A percentile compares a stretch with the other conserved stretches of the same genome.
Conservation (phyloP, 2,888 invertebrate species). For the Altica lythri region DNA sequence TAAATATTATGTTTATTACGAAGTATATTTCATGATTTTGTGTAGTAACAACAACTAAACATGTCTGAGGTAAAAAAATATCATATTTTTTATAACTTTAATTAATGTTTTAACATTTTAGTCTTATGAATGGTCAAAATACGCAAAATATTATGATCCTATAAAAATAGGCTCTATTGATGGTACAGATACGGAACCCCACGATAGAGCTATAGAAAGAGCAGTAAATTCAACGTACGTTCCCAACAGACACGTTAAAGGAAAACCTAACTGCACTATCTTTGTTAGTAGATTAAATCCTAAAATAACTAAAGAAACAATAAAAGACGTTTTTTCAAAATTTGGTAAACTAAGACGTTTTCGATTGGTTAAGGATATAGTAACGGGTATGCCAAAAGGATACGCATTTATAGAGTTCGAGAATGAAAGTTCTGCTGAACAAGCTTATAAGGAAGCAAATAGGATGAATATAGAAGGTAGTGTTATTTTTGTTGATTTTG, state of each 20-base stretch:
- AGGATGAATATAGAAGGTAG: conserved; percentile 68
- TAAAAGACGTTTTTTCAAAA: conserved; percentile 63
- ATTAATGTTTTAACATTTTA: no score
- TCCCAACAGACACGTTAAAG: conserved; percentile 69
- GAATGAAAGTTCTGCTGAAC: conserved; percentile 63
- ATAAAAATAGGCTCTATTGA: conserved; percentile 86
- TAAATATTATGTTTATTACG: no score
- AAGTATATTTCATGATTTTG: no score
- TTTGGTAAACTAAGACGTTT: conserved; percentile 69
- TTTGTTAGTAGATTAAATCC: conserved; percentile 77
- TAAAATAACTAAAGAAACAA: conserved; percentile 66
- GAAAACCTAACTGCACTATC: conserved; percentile 72
- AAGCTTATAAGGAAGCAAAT: conserved; percentile 66
- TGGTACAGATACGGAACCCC: conserved; percentile 81
- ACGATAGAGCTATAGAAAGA: conserved; percentile 76
- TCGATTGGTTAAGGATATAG: conserved; percentile 74
- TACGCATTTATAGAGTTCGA: conserved; percentile 88
- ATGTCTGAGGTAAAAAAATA: not conserved
- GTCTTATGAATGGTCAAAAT: conserved; percentile 61
- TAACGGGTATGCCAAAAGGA: conserved; percentile 77
- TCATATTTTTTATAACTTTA: no score
- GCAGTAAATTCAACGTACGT: conserved; percentile 71
- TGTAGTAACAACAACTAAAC: no score
- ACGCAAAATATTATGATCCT: conserved; percentile 72
- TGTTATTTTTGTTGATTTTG: conserved; percentile 76